Conservation (phyloP, 64 coral and sea anemone species). For the Porites lutea region DNA sequence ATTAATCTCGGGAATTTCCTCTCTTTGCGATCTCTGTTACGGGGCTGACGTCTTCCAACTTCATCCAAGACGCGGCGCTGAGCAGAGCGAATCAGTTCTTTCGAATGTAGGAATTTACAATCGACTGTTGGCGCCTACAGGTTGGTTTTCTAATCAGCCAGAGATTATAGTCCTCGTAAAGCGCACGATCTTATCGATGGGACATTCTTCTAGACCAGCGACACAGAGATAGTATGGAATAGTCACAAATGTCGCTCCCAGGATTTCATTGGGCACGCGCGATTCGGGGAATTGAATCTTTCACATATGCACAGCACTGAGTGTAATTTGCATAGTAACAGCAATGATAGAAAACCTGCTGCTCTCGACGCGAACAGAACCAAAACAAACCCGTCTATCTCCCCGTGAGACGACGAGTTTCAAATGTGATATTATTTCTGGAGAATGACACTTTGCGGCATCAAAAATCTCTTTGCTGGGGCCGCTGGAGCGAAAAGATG, state of each 20-base stretch:
- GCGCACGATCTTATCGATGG: conserved; percentile 17
- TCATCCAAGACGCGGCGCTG: neutral
- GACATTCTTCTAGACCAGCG: conserved; percentile 9
- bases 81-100: neutral
- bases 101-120: conserved; percentile 21
- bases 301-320: neutral
- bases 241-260: conserved; percentile 41
- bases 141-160: neutral
- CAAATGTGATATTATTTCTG: neutral
- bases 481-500: neutral
- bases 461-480: neutral
- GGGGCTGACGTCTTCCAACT: too few species aligned
- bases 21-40: neutral
- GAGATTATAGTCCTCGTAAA: conserved; percentile 9
- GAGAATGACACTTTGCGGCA: neutral
- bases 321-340: conserved; percentile 48
- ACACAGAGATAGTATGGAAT: neutral
- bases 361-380: neutral
- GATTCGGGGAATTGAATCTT: neutral
- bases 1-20: neutral
- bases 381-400: conserved; percentile 33
- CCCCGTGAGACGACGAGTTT: neutral
- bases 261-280: conserved; percentile 25
- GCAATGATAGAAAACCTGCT: conserved; percentile 35
- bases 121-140: neutral